Percentiles rank a stretch among this genome's conserved stretches.
Conservation (phyloP, 2,797 vertebrate genomes). For the Tachyglossus aculeatus region DNA sequence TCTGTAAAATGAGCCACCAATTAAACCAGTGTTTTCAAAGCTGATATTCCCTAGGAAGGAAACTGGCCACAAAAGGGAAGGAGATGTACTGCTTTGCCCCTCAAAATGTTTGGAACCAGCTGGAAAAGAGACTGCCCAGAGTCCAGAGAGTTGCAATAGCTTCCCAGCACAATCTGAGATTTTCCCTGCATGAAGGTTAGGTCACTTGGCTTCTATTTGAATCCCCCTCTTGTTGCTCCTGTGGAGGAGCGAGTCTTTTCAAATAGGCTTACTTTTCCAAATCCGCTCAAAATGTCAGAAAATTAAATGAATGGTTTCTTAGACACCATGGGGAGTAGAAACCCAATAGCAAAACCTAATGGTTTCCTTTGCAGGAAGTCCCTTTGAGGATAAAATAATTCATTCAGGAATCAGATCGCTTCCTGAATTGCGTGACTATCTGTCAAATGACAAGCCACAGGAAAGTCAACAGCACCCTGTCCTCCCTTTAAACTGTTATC, state of each 20-base stretch:
- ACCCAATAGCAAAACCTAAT: conserved; percentile 60
- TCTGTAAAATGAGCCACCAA: too few species aligned
- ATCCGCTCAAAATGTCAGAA: conserved; percentile 55
- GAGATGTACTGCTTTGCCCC: background rate
- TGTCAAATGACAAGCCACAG: conserved; percentile 30
- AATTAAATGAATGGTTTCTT: conserved; percentile 61
- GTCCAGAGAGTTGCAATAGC: conserved; percentile 6
- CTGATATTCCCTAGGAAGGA: background rate
- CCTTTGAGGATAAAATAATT: conserved; percentile 68
- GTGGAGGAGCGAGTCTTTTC: conserved; percentile 32
- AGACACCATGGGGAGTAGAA: conserved; percentile 55
- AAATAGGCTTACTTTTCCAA: conserved; percentile 53
- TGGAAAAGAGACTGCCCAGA: background rate
- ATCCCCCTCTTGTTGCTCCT: conserved; percentile 27
- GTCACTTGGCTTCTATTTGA: conserved; percentile 49
- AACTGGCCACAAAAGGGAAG: background rate
- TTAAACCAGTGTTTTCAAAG: too few species aligned
- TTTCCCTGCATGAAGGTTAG: conserved; percentile 4
- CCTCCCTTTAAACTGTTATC: conserved; percentile 25
- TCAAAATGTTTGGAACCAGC: background rate
- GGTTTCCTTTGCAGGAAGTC: conserved; percentile 70
- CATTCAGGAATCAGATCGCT: conserved; percentile 65
- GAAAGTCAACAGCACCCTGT: conserved; percentile 45
- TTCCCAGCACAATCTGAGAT: background rate
- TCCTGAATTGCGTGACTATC: conserved; percentile 57